Evolutionary conservation across 2,113 vertebrate genomes (phyloP).

Genomic region (Catharus fuscescens): DNA sequence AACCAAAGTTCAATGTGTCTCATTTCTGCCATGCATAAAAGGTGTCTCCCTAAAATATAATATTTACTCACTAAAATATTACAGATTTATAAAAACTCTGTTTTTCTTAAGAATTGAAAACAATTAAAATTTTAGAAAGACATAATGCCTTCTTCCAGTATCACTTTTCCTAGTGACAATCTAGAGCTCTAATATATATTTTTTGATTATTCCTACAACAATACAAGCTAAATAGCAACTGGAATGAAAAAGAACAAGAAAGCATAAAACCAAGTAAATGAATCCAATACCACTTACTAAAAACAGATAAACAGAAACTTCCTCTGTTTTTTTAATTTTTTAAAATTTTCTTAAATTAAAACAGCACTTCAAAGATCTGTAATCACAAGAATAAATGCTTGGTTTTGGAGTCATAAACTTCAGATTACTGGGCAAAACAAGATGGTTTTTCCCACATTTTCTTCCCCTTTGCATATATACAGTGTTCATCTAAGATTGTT

Average conservation of each 20-base stretch:
- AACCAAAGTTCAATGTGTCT: neutral
- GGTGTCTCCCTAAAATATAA: neutral
- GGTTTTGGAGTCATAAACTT: neutral
- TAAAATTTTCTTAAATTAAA: neutral
- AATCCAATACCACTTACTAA: neutral
- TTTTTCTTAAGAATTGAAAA: neutral
- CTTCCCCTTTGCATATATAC: neutral
- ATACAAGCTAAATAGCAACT: neutral
- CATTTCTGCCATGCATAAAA: neutral
- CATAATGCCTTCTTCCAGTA: neutral
- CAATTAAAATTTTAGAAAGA: neutral
- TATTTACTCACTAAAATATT: neutral
- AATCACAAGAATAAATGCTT: neutral
- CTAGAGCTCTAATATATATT: neutral
- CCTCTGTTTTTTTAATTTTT: fast-evolving
- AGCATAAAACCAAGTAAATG: neutral
- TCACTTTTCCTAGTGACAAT: neutral
- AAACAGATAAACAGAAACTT: neutral
- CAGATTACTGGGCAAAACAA: neutral
- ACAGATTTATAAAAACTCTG: neutral
- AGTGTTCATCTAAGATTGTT: neutral
- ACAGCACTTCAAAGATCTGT: neutral
- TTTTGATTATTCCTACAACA: neutral
- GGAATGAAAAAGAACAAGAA: slow-evolving; percentile 1
- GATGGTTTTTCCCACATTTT: neutral